Percentiles rank a stretch among this genome's conserved stretches.
These are phyloP conservation scores for Rhorus exstirpatorius DNA, from an alignment of 2,888 invertebrate genomes.

Conservation along the genomic window DNA sequence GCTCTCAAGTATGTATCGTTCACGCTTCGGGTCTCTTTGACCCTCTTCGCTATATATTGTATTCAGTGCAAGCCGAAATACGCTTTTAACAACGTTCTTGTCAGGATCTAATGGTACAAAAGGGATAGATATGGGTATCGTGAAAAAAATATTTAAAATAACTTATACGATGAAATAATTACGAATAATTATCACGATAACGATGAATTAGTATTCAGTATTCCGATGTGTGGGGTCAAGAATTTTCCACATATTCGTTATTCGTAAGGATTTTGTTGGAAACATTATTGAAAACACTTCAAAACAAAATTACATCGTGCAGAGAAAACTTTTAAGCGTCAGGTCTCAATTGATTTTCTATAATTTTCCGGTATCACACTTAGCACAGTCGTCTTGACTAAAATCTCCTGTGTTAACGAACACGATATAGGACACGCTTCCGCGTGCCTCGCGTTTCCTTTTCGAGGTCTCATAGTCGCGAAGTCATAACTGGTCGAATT, in stretches of 20 bases:
- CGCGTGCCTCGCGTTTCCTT: constrained; percentile 54
- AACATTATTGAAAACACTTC: no score
- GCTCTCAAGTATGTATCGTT: constrained; percentile 45
- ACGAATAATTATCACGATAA: no score
- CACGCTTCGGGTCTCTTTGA: constrained; percentile 25
- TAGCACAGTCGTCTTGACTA: constrained; percentile 11
- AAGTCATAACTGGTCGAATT: constrained; percentile 64
- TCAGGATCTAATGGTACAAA: not conserved
- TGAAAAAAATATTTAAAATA: no score
- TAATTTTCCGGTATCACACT: constrained; percentile 1
- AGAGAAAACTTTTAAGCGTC: no score
- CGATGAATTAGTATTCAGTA: no score
- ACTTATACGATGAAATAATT: not conserved
- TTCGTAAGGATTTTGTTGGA: no score
- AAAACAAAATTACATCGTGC: no score
- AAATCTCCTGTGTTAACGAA: constrained; percentile 28
- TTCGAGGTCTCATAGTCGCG: constrained; percentile 44
- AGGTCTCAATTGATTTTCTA: constrained; percentile 14
- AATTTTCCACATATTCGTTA: no score
- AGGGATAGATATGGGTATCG: no score
- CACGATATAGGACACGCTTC: constrained; percentile 44
- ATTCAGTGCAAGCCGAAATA: constrained; percentile 7
- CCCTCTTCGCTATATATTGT: constrained; percentile 20
- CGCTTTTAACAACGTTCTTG: no score
- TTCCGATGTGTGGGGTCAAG: no score